Evolutionary conservation across 2,797 vertebrate genomes (phyloP).

Genomic region (Percopsis omiscomaycus): DNA sequence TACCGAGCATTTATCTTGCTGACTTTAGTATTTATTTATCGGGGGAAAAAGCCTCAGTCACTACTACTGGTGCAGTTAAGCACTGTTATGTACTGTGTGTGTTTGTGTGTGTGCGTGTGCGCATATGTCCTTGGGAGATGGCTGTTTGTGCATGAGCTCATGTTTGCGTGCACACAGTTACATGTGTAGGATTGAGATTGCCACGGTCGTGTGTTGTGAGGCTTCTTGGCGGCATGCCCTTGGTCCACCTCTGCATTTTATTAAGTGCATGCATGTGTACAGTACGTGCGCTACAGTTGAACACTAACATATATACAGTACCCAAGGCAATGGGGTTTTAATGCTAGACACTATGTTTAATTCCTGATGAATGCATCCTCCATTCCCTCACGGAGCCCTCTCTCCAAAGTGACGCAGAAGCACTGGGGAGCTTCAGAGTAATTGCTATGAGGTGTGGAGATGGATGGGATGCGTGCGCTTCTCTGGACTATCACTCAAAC

Average conservation of each 20-base stretch:
- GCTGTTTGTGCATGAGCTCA: conserved; percentile 5
- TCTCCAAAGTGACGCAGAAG: conserved; percentile 30
- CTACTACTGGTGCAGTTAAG: not conserved
- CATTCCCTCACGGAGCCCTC: conserved; percentile 48
- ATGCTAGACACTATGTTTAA: conserved; percentile 51
- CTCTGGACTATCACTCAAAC: conserved; percentile 60
- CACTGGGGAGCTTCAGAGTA: conserved; percentile 47
- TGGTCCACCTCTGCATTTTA: conserved; percentile 21
- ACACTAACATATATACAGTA: conserved; percentile 32
- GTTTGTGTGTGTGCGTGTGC: conserved; percentile 9
- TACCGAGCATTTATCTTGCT: conserved; percentile 22
- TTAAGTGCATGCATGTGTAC: conserved; percentile 24
- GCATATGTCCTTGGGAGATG: conserved; percentile 5
- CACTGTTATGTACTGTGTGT: conserved; percentile 11
- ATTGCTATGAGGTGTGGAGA: conserved; percentile 59
- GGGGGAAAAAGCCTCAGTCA: not conserved
- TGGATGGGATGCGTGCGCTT: conserved; percentile 55
- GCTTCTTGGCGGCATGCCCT: conserved; percentile 17
- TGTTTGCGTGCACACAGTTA: conserved; percentile 13
- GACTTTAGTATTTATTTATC: conserved; percentile 9
- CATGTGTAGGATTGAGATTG: conserved; percentile 12
- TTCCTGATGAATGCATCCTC: conserved; percentile 56
- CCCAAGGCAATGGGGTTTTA: conserved; percentile 30
- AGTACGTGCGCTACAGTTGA: conserved; percentile 16
- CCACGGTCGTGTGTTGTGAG: conserved; percentile 1